Conservation (phyloP, 1,140 invertebrate species). For the Sipha flava region DNA sequence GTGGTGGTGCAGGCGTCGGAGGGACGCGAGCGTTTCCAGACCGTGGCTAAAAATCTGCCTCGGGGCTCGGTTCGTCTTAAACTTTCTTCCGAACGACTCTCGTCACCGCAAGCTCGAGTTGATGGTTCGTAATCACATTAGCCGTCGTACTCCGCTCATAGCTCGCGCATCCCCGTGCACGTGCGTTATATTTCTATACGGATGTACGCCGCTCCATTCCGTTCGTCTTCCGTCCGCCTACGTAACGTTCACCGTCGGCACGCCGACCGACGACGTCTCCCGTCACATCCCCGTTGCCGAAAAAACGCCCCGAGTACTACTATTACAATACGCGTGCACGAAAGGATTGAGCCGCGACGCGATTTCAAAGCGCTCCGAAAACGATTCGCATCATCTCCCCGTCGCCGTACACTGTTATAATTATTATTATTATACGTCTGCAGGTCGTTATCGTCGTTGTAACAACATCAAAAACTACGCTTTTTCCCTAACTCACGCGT, state of each 20-base stretch:
- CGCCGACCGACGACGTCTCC: neutral
- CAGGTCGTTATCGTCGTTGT: neutral
- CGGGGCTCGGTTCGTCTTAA: neutral
- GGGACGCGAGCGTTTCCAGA: neutral
- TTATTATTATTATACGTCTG: neutral
- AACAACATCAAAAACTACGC: neutral
- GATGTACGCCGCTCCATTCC: too few species aligned
- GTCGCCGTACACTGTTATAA: neutral
- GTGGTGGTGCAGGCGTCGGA: neutral
- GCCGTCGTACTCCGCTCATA: neutral
- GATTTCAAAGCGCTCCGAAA: neutral
- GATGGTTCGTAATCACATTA: slow-evolving; percentile 27
- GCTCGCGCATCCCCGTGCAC: too few species aligned
- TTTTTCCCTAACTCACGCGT: too few species aligned
- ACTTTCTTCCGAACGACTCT: neutral
- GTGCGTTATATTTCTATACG: neutral
- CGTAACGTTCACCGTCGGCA: too few species aligned
- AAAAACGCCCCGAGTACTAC: neutral
- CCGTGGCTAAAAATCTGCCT: slow-evolving; percentile 21
- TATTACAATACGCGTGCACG: neutral
- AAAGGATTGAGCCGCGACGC: neutral
- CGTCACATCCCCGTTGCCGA: neutral
- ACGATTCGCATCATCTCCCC: neutral
- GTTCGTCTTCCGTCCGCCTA: too few species aligned
- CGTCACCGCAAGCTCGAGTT: slow-evolving; percentile 15